Evolutionary conservation across 2,797 vertebrate species (phyloP), one percentile per base, ranked within the genome.

Genomic region (Gouania willdenowi): DNA sequence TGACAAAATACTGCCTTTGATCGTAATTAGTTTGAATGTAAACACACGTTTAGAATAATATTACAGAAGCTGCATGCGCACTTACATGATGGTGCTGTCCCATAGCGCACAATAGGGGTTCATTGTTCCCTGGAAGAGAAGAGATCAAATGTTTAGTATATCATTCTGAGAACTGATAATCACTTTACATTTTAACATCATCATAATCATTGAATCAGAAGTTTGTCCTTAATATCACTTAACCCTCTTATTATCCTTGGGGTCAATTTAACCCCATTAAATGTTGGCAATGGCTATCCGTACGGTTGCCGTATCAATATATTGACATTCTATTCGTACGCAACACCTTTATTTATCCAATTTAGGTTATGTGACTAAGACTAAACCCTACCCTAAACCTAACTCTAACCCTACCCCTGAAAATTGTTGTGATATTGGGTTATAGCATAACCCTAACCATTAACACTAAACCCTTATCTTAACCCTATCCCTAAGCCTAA

Each of bases 61-160:
- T 19, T 4, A 6, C 19, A 25, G 16, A 44, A 55, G 42, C 6
- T 13, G 8, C 20, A 46, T 58, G 62, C 43, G 70, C 26, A 97
- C 97, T 99, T 95, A 99, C 97, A 87, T 93, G 81, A 89, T 86
- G 67, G 79, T 88, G 82, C 88, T 91, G 87, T 98, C 95, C 97
- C 97, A 99, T 47, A 97, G 85, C 27, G 95, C 95, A 72, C 97
- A 99, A 82, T 93, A 95, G 10, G 97, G 97, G 71, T 94, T 95
- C 87, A 94, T 72, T 25, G 95, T 96, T 50, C 95, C 94, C 95
- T 99, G 81, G 55, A 90, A 84, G 47, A 32, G 28, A 75, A 15
- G 22, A 16, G 53, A 63, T 51, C 68, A 42, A 31, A 64, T 46
- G 37, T 71, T 72, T 43, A 11, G 10, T 49, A 12, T 52, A 48